Conservation (phyloP, 2,888 invertebrate species). For the Rambutsinella grinnellia region DNA sequence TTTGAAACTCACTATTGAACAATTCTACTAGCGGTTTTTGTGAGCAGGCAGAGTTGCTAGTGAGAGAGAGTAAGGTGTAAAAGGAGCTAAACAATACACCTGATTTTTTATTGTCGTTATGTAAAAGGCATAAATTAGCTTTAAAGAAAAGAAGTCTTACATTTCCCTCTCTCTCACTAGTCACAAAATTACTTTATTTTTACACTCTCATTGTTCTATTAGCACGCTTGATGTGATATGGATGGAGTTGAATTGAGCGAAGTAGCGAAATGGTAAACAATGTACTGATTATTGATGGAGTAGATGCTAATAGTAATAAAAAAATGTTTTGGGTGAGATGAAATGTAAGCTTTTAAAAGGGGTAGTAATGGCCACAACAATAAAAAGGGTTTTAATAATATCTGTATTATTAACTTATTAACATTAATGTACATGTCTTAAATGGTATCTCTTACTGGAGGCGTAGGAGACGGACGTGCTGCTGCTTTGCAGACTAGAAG, state of each 20-base stretch:
- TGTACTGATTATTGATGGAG: constrained; percentile 16
- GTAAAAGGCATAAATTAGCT: not conserved
- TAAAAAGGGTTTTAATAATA: not conserved
- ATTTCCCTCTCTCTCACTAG: not conserved
- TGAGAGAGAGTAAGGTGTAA: not conserved
- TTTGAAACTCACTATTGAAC: too few species aligned
- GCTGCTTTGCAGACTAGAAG: constrained; percentile 1
- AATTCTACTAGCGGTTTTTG: too few species aligned
- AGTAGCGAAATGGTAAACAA: not conserved
- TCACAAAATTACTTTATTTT: constrained; percentile 12
- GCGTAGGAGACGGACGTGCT: not conserved
- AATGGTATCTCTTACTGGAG: not conserved
- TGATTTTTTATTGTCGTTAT: constrained; percentile 23
- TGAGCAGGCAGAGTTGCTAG: not conserved
- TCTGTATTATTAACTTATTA: not conserved
- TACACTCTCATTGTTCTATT: constrained; percentile 5
- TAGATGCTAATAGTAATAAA: not conserved
- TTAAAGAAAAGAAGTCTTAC: constrained; percentile 6
- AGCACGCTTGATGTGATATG: constrained; percentile 3
- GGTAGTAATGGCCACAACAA: not conserved
- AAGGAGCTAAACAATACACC: constrained; percentile 35
- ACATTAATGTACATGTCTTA: not conserved
- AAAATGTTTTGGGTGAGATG: not conserved
- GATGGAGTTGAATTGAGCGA: constrained; percentile 6
- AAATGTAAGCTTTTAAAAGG: too few species aligned